Evolutionary conservation across 2,113 vertebrate species (phyloP).

Genomic region (Ellobius talpinus): DNA sequence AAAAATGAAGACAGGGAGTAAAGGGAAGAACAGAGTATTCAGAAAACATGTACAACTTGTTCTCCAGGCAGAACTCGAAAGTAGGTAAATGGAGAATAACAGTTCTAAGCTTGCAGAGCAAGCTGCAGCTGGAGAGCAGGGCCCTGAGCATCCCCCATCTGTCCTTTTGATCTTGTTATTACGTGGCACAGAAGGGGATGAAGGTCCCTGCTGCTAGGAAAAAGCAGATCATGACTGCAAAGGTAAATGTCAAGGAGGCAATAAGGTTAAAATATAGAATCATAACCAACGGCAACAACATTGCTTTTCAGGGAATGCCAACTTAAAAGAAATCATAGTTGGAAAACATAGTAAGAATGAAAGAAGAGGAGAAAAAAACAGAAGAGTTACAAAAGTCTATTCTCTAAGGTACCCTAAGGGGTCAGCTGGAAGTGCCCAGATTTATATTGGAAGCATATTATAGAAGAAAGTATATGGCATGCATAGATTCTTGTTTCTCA

Average conservation of each 20-base stretch:
- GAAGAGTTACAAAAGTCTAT: slow-evolving; percentile 50
- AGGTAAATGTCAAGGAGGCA: slow-evolving; percentile 79
- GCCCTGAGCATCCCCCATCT: not conserved
- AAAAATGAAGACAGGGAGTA: not conserved
- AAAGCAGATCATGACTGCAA: slow-evolving; percentile 70
- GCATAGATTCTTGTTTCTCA: not conserved
- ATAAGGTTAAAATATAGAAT: slow-evolving; percentile 76
- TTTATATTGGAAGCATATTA: slow-evolving; percentile 52
- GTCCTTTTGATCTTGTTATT: slow-evolving; percentile 67
- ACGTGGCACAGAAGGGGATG: slow-evolving; percentile 59
- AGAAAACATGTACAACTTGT: slow-evolving; percentile 57
- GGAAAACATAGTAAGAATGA: slow-evolving; percentile 30
- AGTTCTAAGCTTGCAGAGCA: slow-evolving; percentile 12
- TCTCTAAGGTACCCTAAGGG: not conserved
- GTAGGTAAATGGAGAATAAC: slow-evolving; percentile 42
- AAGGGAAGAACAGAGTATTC: slow-evolving; percentile 23
- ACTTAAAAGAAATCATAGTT: not conserved
- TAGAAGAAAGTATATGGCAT: not conserved
- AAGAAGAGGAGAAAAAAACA: slow-evolving; percentile 44
- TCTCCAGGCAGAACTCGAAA: slow-evolving; percentile 32
- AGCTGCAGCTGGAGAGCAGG: not conserved
- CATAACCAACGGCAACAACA: slow-evolving; percentile 53
- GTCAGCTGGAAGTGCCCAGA: not conserved
- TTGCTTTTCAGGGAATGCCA: slow-evolving; percentile 63
- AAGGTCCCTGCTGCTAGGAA: slow-evolving; percentile 39